These are phyloP conservation scores for Amiota communis DNA, from an alignment of 2,888 invertebrate species.

Conservation along the genomic window DNA sequence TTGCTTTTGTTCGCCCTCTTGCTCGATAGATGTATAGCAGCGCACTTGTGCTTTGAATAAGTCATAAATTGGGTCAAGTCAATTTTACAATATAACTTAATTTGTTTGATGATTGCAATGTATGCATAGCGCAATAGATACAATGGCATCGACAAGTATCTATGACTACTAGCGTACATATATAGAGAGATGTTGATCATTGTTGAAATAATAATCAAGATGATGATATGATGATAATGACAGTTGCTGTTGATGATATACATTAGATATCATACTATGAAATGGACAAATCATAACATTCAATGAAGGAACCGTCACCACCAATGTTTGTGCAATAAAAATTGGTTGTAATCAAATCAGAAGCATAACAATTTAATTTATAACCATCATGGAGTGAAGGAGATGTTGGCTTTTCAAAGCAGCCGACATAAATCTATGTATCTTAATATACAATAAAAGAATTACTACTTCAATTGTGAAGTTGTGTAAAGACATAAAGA, in stretches of 20 bases:
- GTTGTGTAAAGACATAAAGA: no score
- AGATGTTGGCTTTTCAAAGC: not conserved
- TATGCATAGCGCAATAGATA: not conserved
- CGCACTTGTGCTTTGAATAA: not conserved
- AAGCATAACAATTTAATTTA: no score
- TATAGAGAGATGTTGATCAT: not conserved
- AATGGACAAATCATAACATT: no score
- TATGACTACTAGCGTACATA: no score
- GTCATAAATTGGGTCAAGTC: constrained; percentile 27
- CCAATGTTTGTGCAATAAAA: not conserved
- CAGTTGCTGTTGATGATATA: not conserved
- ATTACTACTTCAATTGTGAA: not conserved
- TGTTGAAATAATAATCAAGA: not conserved
- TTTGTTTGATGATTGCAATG: constrained; percentile 9
- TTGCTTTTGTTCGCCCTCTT: not conserved
- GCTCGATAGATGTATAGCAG: no score
- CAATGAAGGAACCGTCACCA: no score
- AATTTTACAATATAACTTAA: constrained; percentile 27
- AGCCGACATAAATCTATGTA: not conserved
- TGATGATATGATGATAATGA: not conserved
- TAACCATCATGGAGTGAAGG: no score
- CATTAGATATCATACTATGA: no score
- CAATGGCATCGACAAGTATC: no score
- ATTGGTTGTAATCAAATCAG: no score
- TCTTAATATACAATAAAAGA: not conserved